Base-by-base conservation (phyloP, 2,113 vertebrate species). In the Tragulus kanchil region DNA sequence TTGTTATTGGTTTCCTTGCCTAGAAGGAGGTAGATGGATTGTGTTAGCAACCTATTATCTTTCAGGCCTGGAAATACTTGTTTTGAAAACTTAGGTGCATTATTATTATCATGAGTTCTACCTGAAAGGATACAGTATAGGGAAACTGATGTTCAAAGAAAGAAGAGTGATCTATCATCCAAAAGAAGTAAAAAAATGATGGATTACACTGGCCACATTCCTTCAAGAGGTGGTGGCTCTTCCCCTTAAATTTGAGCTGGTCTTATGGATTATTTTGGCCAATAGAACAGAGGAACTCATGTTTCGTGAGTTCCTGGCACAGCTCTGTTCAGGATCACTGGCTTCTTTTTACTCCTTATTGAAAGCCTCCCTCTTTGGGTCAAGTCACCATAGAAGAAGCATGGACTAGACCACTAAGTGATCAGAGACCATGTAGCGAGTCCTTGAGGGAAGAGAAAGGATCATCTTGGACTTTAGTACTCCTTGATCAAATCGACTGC, bases 51-150 rank as follows among this genome's bases (percentile, higher is more conserved):
- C 4, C 6, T 90, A 67, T 75, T 42, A n/a, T 81, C 7, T 87
- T 97, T 93, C 21, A 64, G 52, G n/a, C n/a, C 45, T 69, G n/a
- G 42, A 58, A 78, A 92, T 45, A 16, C 62, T 90, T 83, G 23
- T n/a, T 92, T 85, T 65, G 28, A 78, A 36, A 45, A 73, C 36
- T 45, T 73, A 45, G 19, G 69, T 25, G 36, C 23, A 13, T 73
- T 73, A 73, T 81, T 36, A 62, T 84, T 62, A 81, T 59, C 21
- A 6, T 48, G 52, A 62, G 11, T 59, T 81, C 62, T 13, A 67
- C 59, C n/a, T 64, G 4, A 85, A 15, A 78, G 61, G 54, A 69
- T 26, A 26, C 17, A 62, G 3, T 48, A 67, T 25, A 21, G 14
- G 5, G 31, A 88, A 28, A 50, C 4, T 45, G 12, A 19, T 78